Conservation (phyloP, 2,113 vertebrate genomes). For the Sceloporus undulatus region DNA sequence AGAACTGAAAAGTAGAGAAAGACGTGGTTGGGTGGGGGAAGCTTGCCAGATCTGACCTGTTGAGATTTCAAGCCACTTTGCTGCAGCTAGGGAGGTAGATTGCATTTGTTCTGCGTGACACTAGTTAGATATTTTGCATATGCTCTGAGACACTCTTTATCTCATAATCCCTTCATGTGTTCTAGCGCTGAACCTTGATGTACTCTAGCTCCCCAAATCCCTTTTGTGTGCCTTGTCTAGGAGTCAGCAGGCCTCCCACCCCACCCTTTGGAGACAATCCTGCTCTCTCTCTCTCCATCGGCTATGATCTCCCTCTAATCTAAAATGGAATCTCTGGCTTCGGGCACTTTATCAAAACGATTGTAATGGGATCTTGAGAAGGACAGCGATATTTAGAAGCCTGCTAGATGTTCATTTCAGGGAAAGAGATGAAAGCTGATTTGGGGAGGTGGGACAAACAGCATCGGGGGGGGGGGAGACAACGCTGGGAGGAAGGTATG, state of each 20-base stretch:
- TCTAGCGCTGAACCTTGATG: neutral
- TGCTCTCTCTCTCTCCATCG: neutral
- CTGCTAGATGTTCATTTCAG: conserved; percentile 5
- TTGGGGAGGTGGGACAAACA: neutral
- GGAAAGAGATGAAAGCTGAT: neutral
- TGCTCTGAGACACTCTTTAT: neutral
- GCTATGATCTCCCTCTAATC: conserved; percentile 33
- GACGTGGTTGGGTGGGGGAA: too few species aligned
- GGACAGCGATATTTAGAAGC: conserved; percentile 29
- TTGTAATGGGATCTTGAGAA: conserved; percentile 30
- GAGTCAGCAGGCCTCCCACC: neutral
- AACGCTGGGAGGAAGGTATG: too few species aligned
- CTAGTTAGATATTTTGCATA: neutral
- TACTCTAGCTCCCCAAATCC: neutral
- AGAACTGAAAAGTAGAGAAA: neutral
- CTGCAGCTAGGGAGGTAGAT: neutral
- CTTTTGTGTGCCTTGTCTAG: neutral
- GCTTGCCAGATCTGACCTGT: neutral
- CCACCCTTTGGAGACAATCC: neutral
- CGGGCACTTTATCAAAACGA: conserved; percentile 17
- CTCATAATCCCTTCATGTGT: neutral
- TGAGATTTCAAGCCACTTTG: neutral
- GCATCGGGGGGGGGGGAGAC: neutral
- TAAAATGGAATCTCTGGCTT: conserved; percentile 47
- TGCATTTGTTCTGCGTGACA: neutral